A percentile compares a stretch with the other conserved stretches of the same genome.
Evolutionary conservation across 2,113 vertebrate genomes (phyloP).

Genomic region (Cervus canadensis): DNA sequence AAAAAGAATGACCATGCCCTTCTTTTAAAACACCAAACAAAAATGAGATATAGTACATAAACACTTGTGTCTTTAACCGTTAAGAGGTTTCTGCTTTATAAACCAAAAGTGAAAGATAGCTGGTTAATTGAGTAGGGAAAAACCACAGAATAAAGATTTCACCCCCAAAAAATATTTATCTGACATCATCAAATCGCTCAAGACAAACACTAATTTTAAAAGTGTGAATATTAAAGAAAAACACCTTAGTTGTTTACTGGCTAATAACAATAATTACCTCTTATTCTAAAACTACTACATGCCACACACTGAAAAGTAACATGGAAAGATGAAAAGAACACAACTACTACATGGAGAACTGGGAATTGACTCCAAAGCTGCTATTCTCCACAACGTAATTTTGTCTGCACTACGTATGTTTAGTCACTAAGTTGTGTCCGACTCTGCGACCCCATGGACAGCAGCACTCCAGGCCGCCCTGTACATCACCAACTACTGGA

Average conservation of each 20-base stretch:
- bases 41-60: not conserved
- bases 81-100: not conserved
- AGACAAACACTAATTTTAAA: not conserved
- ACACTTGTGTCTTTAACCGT: not conserved
- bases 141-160: not conserved
- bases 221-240: not conserved
- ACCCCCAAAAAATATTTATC: not conserved
- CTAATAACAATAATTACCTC: not conserved
- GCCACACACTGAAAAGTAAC: not conserved
- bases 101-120: not conserved
- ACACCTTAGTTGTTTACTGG: not conserved
- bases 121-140: not conserved
- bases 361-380: not conserved
- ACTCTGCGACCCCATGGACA: rapidly evolving
- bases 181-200: not conserved
- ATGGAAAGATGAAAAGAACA: not conserved
- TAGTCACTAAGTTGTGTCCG: rapidly evolving
- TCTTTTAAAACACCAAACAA: not conserved
- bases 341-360: not conserved
- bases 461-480: not conserved
- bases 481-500: not conserved
- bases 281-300: not conserved
- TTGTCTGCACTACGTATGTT: not conserved
- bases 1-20: not conserved
- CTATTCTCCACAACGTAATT: not conserved